These are phyloP conservation scores for Martes martes DNA, from an alignment of 2,113 vertebrate species.

Conservation along the genomic window DNA sequence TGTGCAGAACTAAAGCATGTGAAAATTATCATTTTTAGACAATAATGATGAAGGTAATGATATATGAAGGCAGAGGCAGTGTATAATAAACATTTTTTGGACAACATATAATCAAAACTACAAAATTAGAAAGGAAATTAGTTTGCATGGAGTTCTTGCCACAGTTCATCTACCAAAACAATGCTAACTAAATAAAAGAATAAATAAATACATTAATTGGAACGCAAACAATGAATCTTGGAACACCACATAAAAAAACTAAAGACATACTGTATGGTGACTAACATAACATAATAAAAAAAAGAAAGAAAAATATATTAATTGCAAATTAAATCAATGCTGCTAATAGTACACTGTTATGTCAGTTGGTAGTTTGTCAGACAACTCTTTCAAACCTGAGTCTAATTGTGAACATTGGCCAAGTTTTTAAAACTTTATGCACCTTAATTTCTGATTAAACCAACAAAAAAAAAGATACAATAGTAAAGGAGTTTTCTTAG, in stretches of 20 bases:
- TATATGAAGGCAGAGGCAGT: not conserved
- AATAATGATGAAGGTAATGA: not conserved
- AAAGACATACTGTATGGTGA: no score
- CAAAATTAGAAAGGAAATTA: not conserved
- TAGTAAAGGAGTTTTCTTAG: not conserved
- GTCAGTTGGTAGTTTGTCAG: not conserved
- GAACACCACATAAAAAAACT: no score
- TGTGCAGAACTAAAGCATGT: not conserved
- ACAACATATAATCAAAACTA: not conserved
- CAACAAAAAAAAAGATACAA: not conserved
- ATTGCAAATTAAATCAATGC: not conserved
- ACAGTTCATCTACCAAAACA: not conserved
- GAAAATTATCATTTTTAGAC: not conserved
- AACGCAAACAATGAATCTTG: not conserved
- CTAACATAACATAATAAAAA: not conserved
- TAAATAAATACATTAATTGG: not conserved
- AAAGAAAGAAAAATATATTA: not conserved
- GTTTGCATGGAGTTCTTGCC: not conserved
- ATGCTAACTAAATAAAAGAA: not conserved
- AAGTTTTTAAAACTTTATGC: not conserved
- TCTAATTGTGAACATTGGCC: not conserved
- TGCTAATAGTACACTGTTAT: not conserved
- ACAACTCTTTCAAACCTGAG: not conserved
- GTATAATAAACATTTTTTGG: not conserved
- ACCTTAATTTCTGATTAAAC: not conserved